Base-by-base conservation (phyloP, 2,797 vertebrate genomes). In the Parotocinclus haroldoi region DNA sequence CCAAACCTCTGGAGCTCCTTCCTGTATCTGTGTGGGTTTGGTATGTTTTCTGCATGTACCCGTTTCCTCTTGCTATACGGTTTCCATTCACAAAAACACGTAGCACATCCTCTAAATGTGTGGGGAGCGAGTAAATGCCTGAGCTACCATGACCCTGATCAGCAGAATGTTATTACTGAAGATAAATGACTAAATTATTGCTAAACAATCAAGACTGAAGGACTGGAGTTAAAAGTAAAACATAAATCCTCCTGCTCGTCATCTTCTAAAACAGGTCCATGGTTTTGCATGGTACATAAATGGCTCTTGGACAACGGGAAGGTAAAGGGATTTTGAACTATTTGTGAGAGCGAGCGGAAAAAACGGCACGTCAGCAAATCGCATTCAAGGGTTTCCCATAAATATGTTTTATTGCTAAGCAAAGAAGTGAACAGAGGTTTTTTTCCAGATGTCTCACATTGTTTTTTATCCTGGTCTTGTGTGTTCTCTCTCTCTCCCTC, bases 291-390 rank as follows among this genome's bases (percentile, higher is more conserved):
- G 49, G 68, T 60, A 73, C 75, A 73, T 16, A 63, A 73, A 58
- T 38, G 50, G 63, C 16, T 74, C 63, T 61, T 46, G 39, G 53
- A 63, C 19, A 49, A 36, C 60, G 63, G 38, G 49, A 56, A 56
- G 68, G 61, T 62, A 53, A 87, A 87, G 82, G 81, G 74, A 83
- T 80, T 85, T 67, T 78, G 72, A 79, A 81, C 80, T 76, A 69
- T 79, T 79, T 83, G 82, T 80, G 72, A 85, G 81, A 75, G 78
- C 83, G 82, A 86, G 82, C 83, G 88, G 86, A 87, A 87, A 89
- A 27, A 84, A 72, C 46, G 63, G 79, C 51, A 52, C 77, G 81
- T 89, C 88, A 89, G 89, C 88, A 83, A 74, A 83, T 81, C 78
- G 76, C 82, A 79, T 74, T 73, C 77, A 79, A 84, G 79, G 83